A percentile compares a stretch with the other conserved stretches of the same genome.
Conservation (phyloP, 2,797 vertebrate genomes). For the Gadopsis bispinosus region DNA sequence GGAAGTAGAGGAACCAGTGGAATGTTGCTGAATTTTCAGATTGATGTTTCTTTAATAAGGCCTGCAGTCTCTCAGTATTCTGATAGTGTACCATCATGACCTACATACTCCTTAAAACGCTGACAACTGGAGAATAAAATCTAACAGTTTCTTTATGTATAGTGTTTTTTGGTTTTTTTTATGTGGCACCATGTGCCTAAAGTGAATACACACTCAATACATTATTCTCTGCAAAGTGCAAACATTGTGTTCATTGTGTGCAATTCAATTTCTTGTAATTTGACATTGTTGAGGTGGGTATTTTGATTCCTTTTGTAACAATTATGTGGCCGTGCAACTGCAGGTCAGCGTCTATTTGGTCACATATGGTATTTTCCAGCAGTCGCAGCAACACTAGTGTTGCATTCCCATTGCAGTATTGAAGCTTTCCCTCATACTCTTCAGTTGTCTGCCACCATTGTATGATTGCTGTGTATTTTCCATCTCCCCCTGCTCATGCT, state of each 20-base stretch:
- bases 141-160: conserved; percentile 68
- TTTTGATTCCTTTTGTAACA: conserved; percentile 24
- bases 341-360: conserved; percentile 36
- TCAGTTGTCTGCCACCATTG: conserved; percentile 49
- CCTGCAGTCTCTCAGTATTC: conserved; percentile 81
- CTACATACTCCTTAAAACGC: conserved; percentile 83
- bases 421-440: conserved; percentile 33
- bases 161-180: conserved; percentile 60
- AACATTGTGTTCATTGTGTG: conserved; percentile 24
- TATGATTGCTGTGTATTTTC: conserved; percentile 56
- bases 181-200: conserved; percentile 45
- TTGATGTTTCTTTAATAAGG: conserved; percentile 85
- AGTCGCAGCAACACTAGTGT: conserved; percentile 45
- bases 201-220: conserved; percentile 55
- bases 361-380: conserved; percentile 45
- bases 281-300: conserved; percentile 8
- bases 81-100: conserved; percentile 81
- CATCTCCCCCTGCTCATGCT: conserved; percentile 39
- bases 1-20: conserved; percentile 51
- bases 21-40: conserved; percentile 72
- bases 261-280: conserved; percentile 36
- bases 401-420: conserved; percentile 59
- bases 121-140: conserved; percentile 79
- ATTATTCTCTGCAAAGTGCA: conserved; percentile 70
- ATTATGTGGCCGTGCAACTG: not conserved